Base-by-base conservation (phyloP, 2,797 vertebrate species). In the Fringilla coelebs region DNA sequence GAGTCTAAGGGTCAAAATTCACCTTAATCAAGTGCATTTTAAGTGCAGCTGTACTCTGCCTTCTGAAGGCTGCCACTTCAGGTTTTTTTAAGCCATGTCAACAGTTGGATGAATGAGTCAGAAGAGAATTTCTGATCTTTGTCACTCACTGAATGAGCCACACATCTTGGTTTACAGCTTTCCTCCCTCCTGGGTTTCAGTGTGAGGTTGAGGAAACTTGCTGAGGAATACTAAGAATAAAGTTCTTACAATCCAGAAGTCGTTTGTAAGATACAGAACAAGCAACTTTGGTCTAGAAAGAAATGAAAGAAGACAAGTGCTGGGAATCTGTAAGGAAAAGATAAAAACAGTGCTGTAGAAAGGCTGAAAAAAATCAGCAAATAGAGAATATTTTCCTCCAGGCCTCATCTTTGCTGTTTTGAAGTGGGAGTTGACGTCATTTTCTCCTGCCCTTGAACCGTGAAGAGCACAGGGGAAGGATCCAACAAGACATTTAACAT, bases 1-100 rank as follows among this genome's bases (percentile, higher is more conserved):
- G 84, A 96, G 97, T 98, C 97, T 95, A 98, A 98, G 96, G 96
- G 96, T 97, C 96, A 87, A 93, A 88, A 90, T 68, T 78, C 36
- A 81, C 87, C 43, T 43, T 14, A 82, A 86, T 67, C 67, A 61
- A 95, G 65, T 18, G 61, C 22, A 58, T 88, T 88, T 86, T 32
- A 79, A 85, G 43, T 34, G 26, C 74, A 87, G 77, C 83, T 95
- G 95, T 91, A 91, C 94, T 93, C 93, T 94, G 94, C 87, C 79
- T 94, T 45, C 70, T 62, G 61, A 62, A 90, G 49, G 57, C 88
- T 90, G 91, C 91, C 81, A 85, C 93, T 85, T 82, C 73, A 79
- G 80, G 83, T 43, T 70, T 83, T 91, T 93, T 95, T 19, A 86
- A 93, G 52, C 65, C 89, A 67, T 90, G 77, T 81, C 68, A 93